Percentiles rank a stretch among this genome's conserved stretches.
phyloP scores from a whole-genome alignment of 2,113 vertebrate species.

The Urocitellus parryii region DNA sequence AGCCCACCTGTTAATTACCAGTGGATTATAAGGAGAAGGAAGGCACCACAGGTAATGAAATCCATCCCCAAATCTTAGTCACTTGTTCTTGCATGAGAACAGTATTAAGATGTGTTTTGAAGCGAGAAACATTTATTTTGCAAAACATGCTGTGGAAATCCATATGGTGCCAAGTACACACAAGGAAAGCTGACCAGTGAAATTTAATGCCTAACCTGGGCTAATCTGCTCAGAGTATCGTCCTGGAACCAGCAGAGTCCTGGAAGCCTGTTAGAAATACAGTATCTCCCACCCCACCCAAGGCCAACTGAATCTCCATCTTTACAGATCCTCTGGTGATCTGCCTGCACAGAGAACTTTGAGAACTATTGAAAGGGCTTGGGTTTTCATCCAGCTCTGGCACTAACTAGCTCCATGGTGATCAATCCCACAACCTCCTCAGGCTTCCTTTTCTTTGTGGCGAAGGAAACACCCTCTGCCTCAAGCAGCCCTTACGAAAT shows the following conservation, averaged over 20 bases:
- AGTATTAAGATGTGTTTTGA: slow-evolving; percentile 7
- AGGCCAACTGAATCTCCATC: background rate
- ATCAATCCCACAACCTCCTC: background rate
- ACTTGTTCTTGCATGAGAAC: slow-evolving; percentile 38
- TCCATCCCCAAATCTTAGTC: background rate
- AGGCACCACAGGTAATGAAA: background rate
- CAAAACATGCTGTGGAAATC: background rate
- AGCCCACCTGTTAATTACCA: background rate
- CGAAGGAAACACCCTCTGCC: slow-evolving; percentile 16
- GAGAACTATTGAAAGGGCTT: background rate
- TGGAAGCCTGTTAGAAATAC: background rate
- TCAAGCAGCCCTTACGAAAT: background rate
- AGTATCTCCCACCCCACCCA: background rate
- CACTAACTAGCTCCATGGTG: background rate
- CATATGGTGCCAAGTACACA: background rate
- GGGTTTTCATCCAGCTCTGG: background rate
- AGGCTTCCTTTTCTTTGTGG: background rate
- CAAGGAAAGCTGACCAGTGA: background rate
- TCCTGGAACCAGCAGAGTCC: background rate
- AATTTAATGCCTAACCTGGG: background rate
- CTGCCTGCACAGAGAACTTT: background rate
- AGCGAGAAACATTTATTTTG: background rate
- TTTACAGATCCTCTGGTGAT: background rate
- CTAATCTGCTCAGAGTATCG: background rate
- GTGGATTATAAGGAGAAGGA: background rate